Evolutionary conservation across 2,888 invertebrate genomes (phyloP), one percentile per base, ranked within the genome.

Genomic region (Drosophila formosana): DNA sequence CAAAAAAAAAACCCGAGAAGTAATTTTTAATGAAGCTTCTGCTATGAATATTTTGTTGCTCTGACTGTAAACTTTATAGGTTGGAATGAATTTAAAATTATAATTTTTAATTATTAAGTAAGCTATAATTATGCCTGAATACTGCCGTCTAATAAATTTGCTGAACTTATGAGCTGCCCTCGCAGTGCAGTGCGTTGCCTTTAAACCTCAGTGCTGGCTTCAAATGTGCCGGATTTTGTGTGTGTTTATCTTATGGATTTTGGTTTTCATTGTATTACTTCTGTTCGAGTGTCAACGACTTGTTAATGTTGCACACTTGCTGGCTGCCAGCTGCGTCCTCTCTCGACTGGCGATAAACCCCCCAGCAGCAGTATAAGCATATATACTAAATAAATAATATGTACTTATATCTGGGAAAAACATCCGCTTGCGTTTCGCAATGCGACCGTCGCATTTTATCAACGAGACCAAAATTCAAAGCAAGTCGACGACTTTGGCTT

Each of bases 221-320:
- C 66, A 18, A 18, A 41, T 46, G 60, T 18, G 46, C 23, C 49
- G 13, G 23, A 32, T 43, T 57, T 4, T 23, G 5, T n/a, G 13
- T 13, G 13, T 46, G 47, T 72, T 75, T 78, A 78, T 78, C 67
- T 64, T 53, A 23, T 6, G 53, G 6, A 47, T 49, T 68, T 65
- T 28, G 60, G 32, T 5, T 39, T 37, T 46, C 30, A 26, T 55
- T 70, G 13, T 45, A 5, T 28, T 28, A 53, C 11, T 62, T 30
- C 11, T 52, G 61, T 34, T 30, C 53, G 53, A 69, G 70, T 64
- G 75, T 60, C 64, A 78, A 58, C 75, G 61, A 60, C 75, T 78
- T 49, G 49, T 43, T 46, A 64, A 47, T 74, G 62, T 51, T 53
- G 55, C 39, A 43, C 51, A 51, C 18, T 45, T 46, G 61, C 39